Base-by-base conservation (phyloP, 2,113 vertebrate species). In the Sorex fumeus region DNA sequence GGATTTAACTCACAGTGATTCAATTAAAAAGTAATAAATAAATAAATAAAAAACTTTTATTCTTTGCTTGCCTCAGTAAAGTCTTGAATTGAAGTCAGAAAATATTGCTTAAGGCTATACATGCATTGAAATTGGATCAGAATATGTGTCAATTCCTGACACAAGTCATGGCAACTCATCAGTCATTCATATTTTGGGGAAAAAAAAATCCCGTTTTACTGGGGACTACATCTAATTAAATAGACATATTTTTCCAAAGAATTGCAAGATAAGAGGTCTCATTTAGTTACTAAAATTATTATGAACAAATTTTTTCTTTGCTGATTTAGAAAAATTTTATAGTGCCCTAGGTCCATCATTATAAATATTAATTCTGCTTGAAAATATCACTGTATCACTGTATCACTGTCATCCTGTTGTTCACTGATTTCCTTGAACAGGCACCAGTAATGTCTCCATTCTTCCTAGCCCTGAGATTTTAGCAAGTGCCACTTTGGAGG, bases 221-320 rank as follows among this genome's bases (percentile, higher is more conserved):
- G 74, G 87, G 34, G 79, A 6, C 25, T 93, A 89, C 83, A 9
- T 66, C 23, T 85, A 83, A 93, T 15, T 19, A 67, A 32, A 40
- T 50, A 69, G 82, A 87, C 43, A 57, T 62, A 76, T 40, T 76
- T 47, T 80, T 81, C 47, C 40, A 78, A 90, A 67, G 80, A 95
- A 85, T 91, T 88, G 90, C 45, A 88, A 90, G 67, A 87, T 80
- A 96, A 94, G 90, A 96, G 91, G 92, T 80, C 32, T 66, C 32
- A 94, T 84, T 57, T 90, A 95, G 25, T 80, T 91, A 81, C 83
- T 95, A 93, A 84, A 84, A 89, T 40, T 70, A 62, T 77, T 74
- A 79, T 47, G 6, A 92, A 95, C 72, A 92, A 67, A 83, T 27
- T 77, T 66, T 94, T 94, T 85, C 85, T 83, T 53, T 67, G 36